Evolutionary conservation across 2,113 vertebrate species (phyloP).

Genomic region (Sapayoa aenigma): DNA sequence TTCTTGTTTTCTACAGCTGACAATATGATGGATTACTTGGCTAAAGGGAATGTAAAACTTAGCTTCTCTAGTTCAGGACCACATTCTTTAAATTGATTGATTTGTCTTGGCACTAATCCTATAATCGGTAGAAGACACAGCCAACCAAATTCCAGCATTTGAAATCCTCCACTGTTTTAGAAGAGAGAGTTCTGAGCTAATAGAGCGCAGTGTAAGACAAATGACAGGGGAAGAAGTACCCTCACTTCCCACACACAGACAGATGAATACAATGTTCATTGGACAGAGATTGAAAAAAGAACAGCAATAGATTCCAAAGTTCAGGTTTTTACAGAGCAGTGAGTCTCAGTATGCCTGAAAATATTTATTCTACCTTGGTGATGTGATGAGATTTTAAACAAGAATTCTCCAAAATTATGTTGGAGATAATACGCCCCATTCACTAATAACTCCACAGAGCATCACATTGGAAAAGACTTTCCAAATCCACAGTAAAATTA

Average conservation of each 20-base stretch:
- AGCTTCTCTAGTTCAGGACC: neutral
- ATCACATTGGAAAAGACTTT: neutral
- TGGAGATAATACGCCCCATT: neutral
- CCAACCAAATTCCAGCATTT: neutral
- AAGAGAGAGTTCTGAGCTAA: conserved; percentile 17
- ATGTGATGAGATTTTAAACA: neutral
- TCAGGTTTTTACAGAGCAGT: neutral
- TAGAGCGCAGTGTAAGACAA: neutral
- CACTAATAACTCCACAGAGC: neutral
- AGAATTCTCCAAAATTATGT: neutral
- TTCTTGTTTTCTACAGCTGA: neutral
- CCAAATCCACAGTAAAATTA: neutral
- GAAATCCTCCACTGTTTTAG: neutral
- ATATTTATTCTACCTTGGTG: neutral
- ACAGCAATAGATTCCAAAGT: neutral
- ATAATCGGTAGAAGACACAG: neutral
- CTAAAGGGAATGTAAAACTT: conserved; percentile 29
- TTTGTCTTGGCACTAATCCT: conserved; percentile 22
- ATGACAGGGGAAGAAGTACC: neutral
- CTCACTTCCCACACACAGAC: conserved; percentile 4
- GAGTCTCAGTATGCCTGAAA: neutral
- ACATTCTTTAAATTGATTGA: conserved; percentile 16
- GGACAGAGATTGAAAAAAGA: neutral
- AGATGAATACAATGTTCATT: neutral
- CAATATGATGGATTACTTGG: neutral